A percentile compares a stretch with the other conserved stretches of the same genome.
phyloP scores from a whole-genome alignment of 2,113 vertebrate genomes.

The Poeciliopsis turrubarensis region DNA sequence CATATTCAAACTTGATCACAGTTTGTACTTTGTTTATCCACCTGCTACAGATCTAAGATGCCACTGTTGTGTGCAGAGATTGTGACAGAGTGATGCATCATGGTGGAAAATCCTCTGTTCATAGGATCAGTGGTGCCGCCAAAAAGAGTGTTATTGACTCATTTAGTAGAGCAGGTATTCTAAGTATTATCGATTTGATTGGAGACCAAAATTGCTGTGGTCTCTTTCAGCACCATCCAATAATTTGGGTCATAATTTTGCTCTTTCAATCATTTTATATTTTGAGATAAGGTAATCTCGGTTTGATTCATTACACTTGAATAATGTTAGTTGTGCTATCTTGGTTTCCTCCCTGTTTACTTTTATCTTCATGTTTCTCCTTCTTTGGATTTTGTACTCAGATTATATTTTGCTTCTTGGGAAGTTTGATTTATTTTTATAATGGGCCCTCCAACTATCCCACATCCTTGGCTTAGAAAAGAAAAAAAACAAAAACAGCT shows the following conservation, averaged over 20 bases:
- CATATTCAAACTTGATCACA: too few species aligned
- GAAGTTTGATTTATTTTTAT: background rate
- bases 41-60: too few species aligned
- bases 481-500: background rate
- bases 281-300: background rate
- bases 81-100: too few species aligned
- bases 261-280: background rate
- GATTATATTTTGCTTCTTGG: background rate
- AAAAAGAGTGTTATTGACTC: too few species aligned
- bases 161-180: too few species aligned
- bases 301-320: background rate
- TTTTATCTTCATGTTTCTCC: background rate
- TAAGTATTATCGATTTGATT: too few species aligned
- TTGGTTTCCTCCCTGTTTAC: background rate
- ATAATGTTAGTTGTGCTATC: background rate
- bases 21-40: too few species aligned
- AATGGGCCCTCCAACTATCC: background rate
- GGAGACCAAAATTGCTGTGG: too few species aligned
- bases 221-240: too few species aligned
- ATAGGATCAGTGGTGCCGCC: too few species aligned
- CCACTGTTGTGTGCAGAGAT: too few species aligned
- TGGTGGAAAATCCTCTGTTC: too few species aligned
- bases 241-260: background rate
- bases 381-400: background rate
- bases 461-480: background rate